Evolutionary conservation across 1,140 invertebrate species (phyloP).

Genomic region (Nymphalis io): DNA sequence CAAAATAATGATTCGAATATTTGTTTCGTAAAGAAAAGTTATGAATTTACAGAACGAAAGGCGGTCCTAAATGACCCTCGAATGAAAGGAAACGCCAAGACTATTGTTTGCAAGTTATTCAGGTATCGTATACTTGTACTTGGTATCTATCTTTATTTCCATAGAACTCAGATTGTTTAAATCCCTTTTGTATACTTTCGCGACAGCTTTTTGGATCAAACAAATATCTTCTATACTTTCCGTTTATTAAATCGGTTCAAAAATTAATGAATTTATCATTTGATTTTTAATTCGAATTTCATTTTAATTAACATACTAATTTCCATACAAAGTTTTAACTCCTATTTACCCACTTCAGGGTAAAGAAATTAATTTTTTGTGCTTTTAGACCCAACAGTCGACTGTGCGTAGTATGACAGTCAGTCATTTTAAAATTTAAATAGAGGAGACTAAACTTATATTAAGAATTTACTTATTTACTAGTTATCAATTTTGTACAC

Average conservation of each 20-base stretch:
- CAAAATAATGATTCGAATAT: slow-evolving; percentile 8
- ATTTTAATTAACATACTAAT: too few species aligned
- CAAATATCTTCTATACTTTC: neutral
- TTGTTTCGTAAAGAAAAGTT: slow-evolving; percentile 3
- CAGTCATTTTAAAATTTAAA: too few species aligned
- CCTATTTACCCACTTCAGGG: too few species aligned
- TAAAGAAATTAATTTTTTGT: too few species aligned
- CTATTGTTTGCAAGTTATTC: slow-evolving; percentile 12
- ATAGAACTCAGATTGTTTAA: slow-evolving; percentile 5
- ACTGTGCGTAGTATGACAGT: too few species aligned
- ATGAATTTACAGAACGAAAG: slow-evolving; percentile 13
- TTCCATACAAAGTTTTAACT: too few species aligned
- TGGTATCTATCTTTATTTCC: neutral
- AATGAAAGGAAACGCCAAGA: slow-evolving; percentile 11
- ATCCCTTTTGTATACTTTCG: neutral
- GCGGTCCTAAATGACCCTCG: slow-evolving; percentile 2
- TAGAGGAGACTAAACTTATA: too few species aligned
- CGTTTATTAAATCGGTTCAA: neutral
- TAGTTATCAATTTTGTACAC: too few species aligned
- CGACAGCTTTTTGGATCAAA: neutral
- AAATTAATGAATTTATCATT: neutral
- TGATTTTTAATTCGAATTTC: neutral
- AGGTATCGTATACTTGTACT: slow-evolving; percentile 4
- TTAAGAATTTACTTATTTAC: too few species aligned
- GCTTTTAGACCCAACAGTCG: too few species aligned